Evolutionary conservation across 2,888 invertebrate species (phyloP).

Genomic region (Marasmarcha lunaedactyla): DNA sequence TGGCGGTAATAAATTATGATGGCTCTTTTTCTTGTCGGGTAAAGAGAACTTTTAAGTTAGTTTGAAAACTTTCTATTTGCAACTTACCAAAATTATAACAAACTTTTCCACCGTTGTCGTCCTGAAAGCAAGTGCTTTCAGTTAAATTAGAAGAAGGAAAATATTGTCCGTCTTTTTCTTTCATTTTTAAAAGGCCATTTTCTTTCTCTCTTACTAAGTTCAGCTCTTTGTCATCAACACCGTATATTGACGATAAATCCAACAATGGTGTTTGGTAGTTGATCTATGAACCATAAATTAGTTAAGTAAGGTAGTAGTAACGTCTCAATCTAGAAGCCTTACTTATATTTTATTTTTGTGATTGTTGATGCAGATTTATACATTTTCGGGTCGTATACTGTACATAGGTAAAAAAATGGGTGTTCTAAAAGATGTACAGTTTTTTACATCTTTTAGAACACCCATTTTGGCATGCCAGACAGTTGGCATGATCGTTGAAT

Average conservation of each 20-base stretch:
- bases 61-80: conserved; percentile 1
- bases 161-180: conserved; percentile 26
- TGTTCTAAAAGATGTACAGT: no score
- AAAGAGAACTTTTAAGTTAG: not conserved
- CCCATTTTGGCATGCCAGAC: no score
- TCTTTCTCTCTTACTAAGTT: conserved; percentile 28
- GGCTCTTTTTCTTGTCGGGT: no score
- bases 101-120: conserved; percentile 25
- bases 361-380: not conserved
- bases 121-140: conserved; percentile 25
- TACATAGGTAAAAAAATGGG: no score
- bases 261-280: conserved; percentile 45
- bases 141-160: conserved; percentile 20
- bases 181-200: conserved; percentile 34
- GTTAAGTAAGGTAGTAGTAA: no score
- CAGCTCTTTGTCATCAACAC: conserved; percentile 31
- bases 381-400: no score
- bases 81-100: conserved; percentile 41
- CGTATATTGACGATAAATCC: conserved; percentile 46
- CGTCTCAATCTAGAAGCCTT: no score
- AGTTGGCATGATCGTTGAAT: no score
- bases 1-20: no score
- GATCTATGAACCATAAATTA: conserved; percentile 26
- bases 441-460: no score
- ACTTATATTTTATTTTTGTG: no score